Evolutionary conservation across 2,888 invertebrate genomes (phyloP).

Genomic region (Leistus spinibarbis): DNA sequence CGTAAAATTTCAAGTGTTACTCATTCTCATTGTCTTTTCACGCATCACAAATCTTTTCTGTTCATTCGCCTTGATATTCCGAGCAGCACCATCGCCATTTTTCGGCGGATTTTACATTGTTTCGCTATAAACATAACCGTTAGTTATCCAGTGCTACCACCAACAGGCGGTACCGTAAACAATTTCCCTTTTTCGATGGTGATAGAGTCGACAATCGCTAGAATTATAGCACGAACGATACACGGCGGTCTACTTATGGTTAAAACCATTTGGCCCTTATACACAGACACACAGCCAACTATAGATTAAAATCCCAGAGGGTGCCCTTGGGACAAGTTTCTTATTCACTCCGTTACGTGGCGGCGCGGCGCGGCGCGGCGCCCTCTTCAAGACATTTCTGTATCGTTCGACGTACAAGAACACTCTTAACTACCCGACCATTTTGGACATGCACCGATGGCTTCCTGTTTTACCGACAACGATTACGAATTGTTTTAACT

Average conservation of each 20-base stretch:
- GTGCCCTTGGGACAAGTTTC: slow-evolving; percentile 30
- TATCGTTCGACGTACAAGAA: neutral
- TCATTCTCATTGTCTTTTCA: slow-evolving; percentile 27
- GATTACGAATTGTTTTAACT: neutral
- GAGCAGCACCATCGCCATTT: neutral
- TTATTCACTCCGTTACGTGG: neutral
- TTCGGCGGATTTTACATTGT: slow-evolving; percentile 31
- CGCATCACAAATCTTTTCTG: slow-evolving; percentile 27
- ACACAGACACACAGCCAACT: slow-evolving; percentile 4
- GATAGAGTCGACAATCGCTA: slow-evolving; percentile 35
- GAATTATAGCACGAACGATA: slow-evolving; percentile 37
- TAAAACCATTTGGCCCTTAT: slow-evolving; percentile 31
- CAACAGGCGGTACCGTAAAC: slow-evolving; percentile 27
- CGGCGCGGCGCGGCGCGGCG: neutral
- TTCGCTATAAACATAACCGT: slow-evolving; percentile 33
- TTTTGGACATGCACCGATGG: neutral
- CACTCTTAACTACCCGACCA: neutral
- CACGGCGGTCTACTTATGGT: slow-evolving; percentile 36
- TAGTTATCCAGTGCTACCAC: slow-evolving; percentile 14
- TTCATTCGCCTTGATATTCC: slow-evolving; percentile 26
- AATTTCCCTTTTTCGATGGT: slow-evolving; percentile 34
- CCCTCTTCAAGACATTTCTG: neutral
- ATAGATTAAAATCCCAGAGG: slow-evolving; percentile 37
- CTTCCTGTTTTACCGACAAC: neutral
- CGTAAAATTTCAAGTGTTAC: slow-evolving; percentile 21